Conservation (phyloP, 2,888 invertebrate genomes). For the Rhaphigaster nebulosa region DNA sequence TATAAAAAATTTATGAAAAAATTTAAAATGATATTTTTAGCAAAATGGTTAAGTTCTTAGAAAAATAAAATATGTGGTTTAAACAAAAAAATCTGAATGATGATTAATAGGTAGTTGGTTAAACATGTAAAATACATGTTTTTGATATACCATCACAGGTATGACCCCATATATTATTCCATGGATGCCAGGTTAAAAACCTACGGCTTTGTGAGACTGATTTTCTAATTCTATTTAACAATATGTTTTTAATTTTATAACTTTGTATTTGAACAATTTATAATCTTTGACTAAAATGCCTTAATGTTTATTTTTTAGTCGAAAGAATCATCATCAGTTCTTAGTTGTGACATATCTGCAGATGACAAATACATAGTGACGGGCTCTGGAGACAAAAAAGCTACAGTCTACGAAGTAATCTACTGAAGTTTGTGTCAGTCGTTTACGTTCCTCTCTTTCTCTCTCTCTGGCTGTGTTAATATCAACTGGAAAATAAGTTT, state of each 20-base stretch:
- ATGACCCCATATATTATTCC: too few species aligned
- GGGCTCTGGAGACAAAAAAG: conserved; percentile 98
- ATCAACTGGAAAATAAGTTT: conserved; percentile 5
- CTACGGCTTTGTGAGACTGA: not conserved
- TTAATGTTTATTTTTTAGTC: conserved; percentile 75
- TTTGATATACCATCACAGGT: too few species aligned
- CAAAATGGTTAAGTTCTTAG: too few species aligned
- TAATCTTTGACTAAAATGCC: not conserved
- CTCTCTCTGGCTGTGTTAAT: conserved; percentile 42
- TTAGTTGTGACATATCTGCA: conserved; percentile 97
- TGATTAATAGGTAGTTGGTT: too few species aligned
- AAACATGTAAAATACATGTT: not conserved
- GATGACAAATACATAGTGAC: conserved; percentile 99
- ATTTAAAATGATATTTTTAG: too few species aligned
- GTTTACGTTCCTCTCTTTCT: not conserved
- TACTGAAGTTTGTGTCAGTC: conserved; percentile 71
- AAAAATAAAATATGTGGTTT: too few species aligned
- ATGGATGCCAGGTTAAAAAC: too few species aligned
- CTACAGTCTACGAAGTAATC: conserved; percentile 96
- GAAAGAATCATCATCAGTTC: conserved; percentile 96
- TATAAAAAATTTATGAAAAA: too few species aligned
- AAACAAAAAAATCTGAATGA: too few species aligned
- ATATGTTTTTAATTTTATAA: not conserved
- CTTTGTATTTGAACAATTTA: not conserved
- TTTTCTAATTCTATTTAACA: not conserved